Evolutionary conservation across 2,888 invertebrate genomes (phyloP), one percentile per base, ranked within the genome.

Genomic region (Temnothorax rugatulus): DNA sequence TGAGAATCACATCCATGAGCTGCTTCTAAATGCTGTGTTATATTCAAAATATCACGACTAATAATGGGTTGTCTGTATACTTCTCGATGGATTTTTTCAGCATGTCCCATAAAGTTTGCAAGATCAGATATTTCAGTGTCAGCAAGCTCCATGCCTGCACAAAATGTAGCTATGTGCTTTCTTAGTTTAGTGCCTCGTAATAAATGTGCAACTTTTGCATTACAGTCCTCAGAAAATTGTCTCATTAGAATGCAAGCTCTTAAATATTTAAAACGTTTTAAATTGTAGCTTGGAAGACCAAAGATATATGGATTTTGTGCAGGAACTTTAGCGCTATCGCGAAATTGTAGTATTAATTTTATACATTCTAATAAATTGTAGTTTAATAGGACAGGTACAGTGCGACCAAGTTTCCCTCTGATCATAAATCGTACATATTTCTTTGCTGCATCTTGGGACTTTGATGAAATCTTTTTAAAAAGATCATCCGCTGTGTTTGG

Each of bases 131-230:
- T n/a, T 50, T 69, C 68, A 50, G 50, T 69, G 7, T 69, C 50
- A 69, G 47, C 68, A 50, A 69, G 68, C 13, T 69, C 68, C 68
- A 69, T 69, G 7, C 68, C 11, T 50, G 68, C 50, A 50, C 50
- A 50, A 69, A 69, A 69, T n/a, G 68, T 69, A n/a, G 68, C 50
- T 11, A 69, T 50, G 50, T 69, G 68, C 13, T 69, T 69, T 29
- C 68, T 69, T 69, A 69, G 5, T 1, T 69, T 69, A 50, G 50
- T 69, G 50, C 68, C 29, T 0, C 29, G 8, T 69, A 69, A 69
- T 50, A 69, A 69, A 34, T 66, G 66, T 15, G 66, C 66, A 44
- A 66, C 25, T 66, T 66, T 7, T 44, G 66, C 66, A 25, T 66
- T 44, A 25, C 66, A 66, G 15, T 66, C 44, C 8, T 66, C 44